phyloP scores from a whole-genome alignment of 1,140 invertebrate species.

The Streblospio benedicti region DNA sequence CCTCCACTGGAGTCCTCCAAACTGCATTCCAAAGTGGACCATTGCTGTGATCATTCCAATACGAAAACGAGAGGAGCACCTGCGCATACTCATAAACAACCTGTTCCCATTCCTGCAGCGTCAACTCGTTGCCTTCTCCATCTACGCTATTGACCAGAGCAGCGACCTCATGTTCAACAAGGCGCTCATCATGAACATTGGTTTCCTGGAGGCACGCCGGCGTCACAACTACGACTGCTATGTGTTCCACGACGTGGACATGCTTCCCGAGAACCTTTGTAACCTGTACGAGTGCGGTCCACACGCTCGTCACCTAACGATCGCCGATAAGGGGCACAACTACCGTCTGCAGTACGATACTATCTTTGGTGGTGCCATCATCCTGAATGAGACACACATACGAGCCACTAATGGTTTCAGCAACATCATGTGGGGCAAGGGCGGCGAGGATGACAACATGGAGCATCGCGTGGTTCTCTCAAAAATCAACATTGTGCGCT shows the following conservation, averaged over 20 bases:
- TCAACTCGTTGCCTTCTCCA: background rate
- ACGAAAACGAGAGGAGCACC: constrained; percentile 66
- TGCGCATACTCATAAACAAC: constrained; percentile 69
- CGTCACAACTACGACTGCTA: constrained; percentile 67
- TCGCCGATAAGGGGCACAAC: constrained; percentile 7
- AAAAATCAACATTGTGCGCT: too few species aligned
- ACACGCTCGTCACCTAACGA: background rate
- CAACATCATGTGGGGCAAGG: too few species aligned
- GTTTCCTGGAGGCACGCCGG: constrained; percentile 61
- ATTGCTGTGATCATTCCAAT: constrained; percentile 81
- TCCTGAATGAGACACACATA: too few species aligned
- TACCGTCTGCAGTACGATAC: too few species aligned
- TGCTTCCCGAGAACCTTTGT: constrained; percentile 78
- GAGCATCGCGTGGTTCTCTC: too few species aligned
- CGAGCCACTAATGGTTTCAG: too few species aligned
- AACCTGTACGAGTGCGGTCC: constrained; percentile 71
- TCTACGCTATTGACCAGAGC: constrained; percentile 17
- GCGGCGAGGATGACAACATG: too few species aligned
- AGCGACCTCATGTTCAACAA: constrained; percentile 78
- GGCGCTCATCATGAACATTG: constrained; percentile 83
- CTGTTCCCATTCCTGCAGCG: constrained; percentile 66
- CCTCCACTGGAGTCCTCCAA: background rate
- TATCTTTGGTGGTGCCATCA: too few species aligned
- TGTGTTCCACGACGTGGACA: constrained; percentile 85
- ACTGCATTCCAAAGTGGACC: background rate